Evolutionary conservation across 2,113 vertebrate genomes (phyloP).

Genomic region (Hemichromis elongatus): DNA sequence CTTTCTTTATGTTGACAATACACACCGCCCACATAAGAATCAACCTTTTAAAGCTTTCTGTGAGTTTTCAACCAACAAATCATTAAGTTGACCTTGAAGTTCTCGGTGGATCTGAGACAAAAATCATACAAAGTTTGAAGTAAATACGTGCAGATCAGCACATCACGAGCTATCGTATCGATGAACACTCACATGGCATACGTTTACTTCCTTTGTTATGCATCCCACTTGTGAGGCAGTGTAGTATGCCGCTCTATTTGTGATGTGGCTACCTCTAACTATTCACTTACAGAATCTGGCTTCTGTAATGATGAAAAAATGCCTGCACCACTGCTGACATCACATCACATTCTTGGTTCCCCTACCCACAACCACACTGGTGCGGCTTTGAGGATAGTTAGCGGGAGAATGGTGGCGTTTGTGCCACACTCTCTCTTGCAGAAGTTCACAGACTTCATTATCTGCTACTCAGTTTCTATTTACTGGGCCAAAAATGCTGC

Average conservation of each 20-base stretch:
- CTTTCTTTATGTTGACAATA: accelerated
- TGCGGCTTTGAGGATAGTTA: neutral
- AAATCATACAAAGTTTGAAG: neutral
- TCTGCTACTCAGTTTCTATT: neutral
- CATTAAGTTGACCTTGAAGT: neutral
- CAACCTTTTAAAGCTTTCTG: neutral
- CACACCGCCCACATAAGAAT: neutral
- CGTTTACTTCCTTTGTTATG: neutral
- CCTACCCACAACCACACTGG: neutral
- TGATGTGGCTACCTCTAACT: neutral
- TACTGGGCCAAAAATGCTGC: neutral
- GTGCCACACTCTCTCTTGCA: neutral
- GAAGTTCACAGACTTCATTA: neutral
- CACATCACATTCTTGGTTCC: neutral
- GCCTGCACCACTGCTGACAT: neutral
- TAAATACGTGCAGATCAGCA: neutral
- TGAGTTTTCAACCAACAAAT: neutral
- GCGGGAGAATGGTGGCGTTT: neutral
- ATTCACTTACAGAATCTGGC: neutral
- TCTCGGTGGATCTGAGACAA: neutral
- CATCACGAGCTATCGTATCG: neutral
- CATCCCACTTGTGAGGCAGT: neutral
- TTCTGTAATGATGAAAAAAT: neutral
- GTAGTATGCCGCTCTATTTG: neutral
- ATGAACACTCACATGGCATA: neutral